Evolutionary conservation across 1,140 invertebrate species (phyloP).

Genomic region (Zaprionus camerounensis): DNA sequence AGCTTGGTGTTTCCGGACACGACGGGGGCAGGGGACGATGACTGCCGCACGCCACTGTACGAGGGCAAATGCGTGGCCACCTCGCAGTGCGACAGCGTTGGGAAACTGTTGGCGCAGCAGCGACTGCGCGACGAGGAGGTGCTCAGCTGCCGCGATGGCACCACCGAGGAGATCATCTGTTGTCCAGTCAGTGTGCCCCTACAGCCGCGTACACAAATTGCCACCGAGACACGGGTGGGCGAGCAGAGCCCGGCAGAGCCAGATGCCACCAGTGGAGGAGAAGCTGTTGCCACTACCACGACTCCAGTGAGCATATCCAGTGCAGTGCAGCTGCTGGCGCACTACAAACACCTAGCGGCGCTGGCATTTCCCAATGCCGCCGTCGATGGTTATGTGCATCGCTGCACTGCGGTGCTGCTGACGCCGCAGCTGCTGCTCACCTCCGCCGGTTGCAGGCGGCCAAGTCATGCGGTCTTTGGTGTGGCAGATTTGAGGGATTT

Average conservation of each 20-base stretch:
- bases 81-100: slow-evolving; percentile 54
- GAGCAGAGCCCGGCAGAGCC: no score
- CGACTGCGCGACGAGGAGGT: slow-evolving; percentile 60
- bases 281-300: neutral
- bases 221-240: slow-evolving; percentile 12
- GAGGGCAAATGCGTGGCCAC: slow-evolving; percentile 48
- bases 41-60: slow-evolving; percentile 58
- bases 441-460: slow-evolving; percentile 53
- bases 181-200: slow-evolving; percentile 55
- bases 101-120: slow-evolving; percentile 38
- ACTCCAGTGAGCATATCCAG: neutral
- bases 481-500: slow-evolving; percentile 60
- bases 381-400: slow-evolving; percentile 62
- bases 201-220: slow-evolving; percentile 38
- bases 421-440: slow-evolving; percentile 52
- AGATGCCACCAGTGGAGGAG: neutral
- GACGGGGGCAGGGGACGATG: neutral
- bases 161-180: slow-evolving; percentile 66
- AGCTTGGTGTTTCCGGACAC: slow-evolving; percentile 11
- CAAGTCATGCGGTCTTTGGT: slow-evolving; percentile 66
- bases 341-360: slow-evolving; percentile 54
- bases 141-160: slow-evolving; percentile 48
- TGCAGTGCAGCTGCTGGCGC: slow-evolving; percentile 29
- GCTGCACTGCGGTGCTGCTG: slow-evolving; percentile 56
- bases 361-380: slow-evolving; percentile 65